phyloP scores from a whole-genome alignment of 1,140 invertebrate species.

The Chironomus tepperi region DNA sequence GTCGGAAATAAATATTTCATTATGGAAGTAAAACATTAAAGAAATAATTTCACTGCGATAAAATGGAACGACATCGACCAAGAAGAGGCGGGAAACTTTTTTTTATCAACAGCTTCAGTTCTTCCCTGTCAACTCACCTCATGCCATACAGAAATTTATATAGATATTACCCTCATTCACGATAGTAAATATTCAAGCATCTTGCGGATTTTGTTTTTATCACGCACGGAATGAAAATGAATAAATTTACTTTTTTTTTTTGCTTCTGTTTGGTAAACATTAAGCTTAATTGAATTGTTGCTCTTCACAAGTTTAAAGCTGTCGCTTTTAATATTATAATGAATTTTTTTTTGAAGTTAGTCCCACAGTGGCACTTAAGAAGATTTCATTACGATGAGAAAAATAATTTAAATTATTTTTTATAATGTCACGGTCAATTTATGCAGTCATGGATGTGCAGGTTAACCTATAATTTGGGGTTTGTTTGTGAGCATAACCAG shows the following conservation, averaged over 20 bases:
- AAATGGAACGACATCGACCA: no score
- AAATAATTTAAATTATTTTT: not conserved
- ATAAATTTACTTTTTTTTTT: not conserved
- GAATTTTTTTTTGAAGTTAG: no score
- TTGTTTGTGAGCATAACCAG: no score
- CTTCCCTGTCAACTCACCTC: not conserved
- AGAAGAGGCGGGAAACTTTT: no score
- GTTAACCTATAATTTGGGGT: no score
- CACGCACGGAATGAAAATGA: not conserved
- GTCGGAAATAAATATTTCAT: no score
- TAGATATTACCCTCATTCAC: not conserved
- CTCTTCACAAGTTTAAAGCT: not conserved
- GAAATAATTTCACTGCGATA: no score
- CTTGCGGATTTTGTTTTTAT: constrained; percentile 7
- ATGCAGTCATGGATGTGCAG: no score
- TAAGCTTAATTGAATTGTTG: constrained; percentile 6
- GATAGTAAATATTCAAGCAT: constrained; percentile 9
- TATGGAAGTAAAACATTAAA: no score
- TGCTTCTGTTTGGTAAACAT: not conserved
- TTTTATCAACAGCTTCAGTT: no score
- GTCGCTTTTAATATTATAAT: no score
- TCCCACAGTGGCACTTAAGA: no score
- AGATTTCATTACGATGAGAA: not conserved
- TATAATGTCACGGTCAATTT: not conserved
- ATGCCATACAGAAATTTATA: not conserved